Evolutionary conservation across 2,888 invertebrate genomes (phyloP).

Genomic region (Drosophila ezoana): DNA sequence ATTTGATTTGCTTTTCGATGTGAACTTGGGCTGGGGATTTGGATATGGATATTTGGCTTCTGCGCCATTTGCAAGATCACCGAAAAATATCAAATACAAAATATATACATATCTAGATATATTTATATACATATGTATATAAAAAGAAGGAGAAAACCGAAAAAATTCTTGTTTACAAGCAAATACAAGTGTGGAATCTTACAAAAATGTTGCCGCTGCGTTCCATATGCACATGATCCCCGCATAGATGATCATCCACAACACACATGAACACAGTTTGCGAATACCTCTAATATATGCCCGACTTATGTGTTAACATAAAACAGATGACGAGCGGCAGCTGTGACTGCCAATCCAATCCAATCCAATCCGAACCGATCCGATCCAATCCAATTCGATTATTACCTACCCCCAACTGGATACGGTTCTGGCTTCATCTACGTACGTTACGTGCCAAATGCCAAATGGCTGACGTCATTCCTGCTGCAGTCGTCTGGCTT

Average conservation of each 20-base stretch:
- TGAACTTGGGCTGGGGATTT: constrained; percentile 29
- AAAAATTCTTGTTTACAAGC: constrained; percentile 67
- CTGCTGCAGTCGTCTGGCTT: constrained; percentile 2
- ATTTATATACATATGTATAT: constrained; percentile 3
- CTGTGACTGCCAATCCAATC: constrained; percentile 72
- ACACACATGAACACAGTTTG: constrained; percentile 2
- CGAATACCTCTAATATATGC: constrained; percentile 16
- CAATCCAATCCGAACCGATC: constrained; percentile 22
- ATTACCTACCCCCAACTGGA: constrained; percentile 47
- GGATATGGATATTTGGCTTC: constrained; percentile 39
- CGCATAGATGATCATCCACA: constrained; percentile 37
- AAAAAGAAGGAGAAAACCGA: constrained; percentile 8
- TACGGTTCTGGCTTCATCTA: constrained; percentile 33
- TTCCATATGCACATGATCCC: constrained; percentile 73
- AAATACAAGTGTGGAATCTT: constrained; percentile 68
- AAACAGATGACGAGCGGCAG: constrained; percentile 74
- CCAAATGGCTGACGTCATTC: constrained; percentile 34
- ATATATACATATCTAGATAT: not conserved
- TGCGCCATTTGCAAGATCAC: constrained; percentile 49
- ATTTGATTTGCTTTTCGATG: constrained; percentile 75
- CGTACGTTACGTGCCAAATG: constrained; percentile 36
- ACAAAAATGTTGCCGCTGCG: constrained; percentile 60
- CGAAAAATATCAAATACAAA: constrained; percentile 30
- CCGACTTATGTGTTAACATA: constrained; percentile 72
- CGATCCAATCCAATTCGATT: constrained; percentile 45